Evolutionary conservation across 2,113 vertebrate species (phyloP).

Genomic region (Forbesichthys agassizii): DNA sequence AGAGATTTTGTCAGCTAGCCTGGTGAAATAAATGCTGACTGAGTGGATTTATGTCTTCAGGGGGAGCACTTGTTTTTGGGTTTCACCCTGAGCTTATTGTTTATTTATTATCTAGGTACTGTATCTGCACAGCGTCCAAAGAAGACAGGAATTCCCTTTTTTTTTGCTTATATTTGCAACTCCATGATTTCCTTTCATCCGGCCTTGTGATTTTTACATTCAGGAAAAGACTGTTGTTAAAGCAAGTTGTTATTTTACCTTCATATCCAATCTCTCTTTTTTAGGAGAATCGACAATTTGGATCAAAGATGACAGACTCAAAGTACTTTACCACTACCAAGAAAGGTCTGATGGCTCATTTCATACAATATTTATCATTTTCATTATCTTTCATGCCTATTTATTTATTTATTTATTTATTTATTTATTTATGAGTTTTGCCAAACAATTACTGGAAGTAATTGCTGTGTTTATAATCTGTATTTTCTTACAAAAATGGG

Average conservation of each 20-base stretch:
- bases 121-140: conserved; percentile 24
- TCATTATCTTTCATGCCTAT: background rate
- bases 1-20: conserved; percentile 5
- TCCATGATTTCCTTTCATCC: conserved; percentile 62
- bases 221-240: conserved; percentile 13
- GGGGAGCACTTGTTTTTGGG: conserved; percentile 6
- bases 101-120: conserved; percentile 27
- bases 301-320: conserved; percentile 95
- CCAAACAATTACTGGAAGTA: too few relatives aligned
- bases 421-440: background rate
- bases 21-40: conserved; percentile 36
- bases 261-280: conserved; percentile 27
- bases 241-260: background rate
- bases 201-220: conserved; percentile 36
- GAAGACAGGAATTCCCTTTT: conserved; percentile 62
- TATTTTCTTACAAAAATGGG: too few relatives aligned
- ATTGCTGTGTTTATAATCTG: too few relatives aligned
- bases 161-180: conserved; percentile 65
- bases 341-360: conserved; percentile 84
- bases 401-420: background rate
- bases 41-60: conserved; percentile 5
- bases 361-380: background rate
- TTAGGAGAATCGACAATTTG: conserved; percentile 79
- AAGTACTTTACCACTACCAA: conserved; percentile 99
- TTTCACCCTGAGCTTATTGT: conserved; percentile 44